Base-by-base conservation (phyloP, 2,113 vertebrate genomes). In the Heterochromis multidens region DNA sequence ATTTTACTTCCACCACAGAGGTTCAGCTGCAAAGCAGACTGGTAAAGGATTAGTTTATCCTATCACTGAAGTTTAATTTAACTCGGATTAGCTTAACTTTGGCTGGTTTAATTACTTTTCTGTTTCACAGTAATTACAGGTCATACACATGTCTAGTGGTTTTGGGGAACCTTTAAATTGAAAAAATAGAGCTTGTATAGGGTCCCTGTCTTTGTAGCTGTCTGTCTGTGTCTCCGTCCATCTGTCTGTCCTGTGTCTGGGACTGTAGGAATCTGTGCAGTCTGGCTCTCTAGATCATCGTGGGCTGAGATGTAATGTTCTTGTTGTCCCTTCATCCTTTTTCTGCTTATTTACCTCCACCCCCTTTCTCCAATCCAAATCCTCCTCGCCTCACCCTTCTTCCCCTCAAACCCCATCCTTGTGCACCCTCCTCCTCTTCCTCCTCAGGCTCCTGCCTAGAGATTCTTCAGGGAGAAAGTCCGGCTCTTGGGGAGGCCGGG, bases 361-460 rank as follows among this genome's bases (percentile, higher is more conserved):
- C 82, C 40, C 70, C 63, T 23, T 31, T 33, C 57, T 61, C 31
- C 63, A 59, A 70, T 60, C 77, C 31, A 16, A 59, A 14, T 11
- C 54, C 37, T 11, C 33, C 16, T 81, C 11, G 40, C 49, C 62
- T 52, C 35, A 1, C 37, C 54, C n/a, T 0, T 12, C 57, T 31
- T 5, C 10, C 49, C 5, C 2, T 11, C 25, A 54, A 37, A n/a
- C 25, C 27, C 23, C 10, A 63, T 8, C 16, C 59, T 7, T 3
- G 9, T 54, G 27, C 49, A 61, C 14, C 4, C 70, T 11, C 21
- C 63, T 8, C 37, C 19, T 35, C 46, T 52, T 40, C 92, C 95
- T 83, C 93, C 88, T 79, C 96, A 99, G 98, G 98, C 96, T 97
- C 96, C 95, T 98, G 96, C 96, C 96, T 97, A 95, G 97, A 98